Percentiles rank a stretch among this genome's conserved stretches.
Evolutionary conservation across 2,797 vertebrate species (phyloP).

Genomic region (Hemibagrus guttatus): DNA sequence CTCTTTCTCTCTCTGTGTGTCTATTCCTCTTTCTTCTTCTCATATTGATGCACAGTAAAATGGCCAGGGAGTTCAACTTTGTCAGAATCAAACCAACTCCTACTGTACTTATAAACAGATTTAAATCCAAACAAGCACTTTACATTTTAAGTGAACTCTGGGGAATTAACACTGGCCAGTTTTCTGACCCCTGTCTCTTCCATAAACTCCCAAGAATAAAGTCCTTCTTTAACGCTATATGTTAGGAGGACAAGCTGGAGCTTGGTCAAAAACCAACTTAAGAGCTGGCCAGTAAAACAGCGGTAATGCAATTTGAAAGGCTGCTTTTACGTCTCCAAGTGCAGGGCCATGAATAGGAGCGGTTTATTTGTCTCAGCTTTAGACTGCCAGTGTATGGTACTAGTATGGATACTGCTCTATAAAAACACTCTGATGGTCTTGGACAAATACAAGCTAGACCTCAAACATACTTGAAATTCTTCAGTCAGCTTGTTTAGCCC

Average conservation of each 20-base stretch:
- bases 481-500: constrained; percentile 4
- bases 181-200: constrained; percentile 19
- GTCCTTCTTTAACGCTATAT: constrained; percentile 5
- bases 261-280: constrained; percentile 65
- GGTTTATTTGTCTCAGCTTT: constrained; percentile 14
- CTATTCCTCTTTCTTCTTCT: not conserved
- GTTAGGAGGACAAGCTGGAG: constrained; percentile 45
- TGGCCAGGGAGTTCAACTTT: not conserved
- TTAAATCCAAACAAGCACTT: not conserved
- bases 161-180: not conserved
- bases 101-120: not conserved
- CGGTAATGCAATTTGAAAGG: constrained; percentile 69
- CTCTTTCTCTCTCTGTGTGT: not conserved
- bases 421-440: constrained; percentile 30
- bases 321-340: constrained; percentile 64
- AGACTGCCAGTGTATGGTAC: not conserved
- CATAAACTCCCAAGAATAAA: not conserved
- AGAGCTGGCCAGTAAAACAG: constrained; percentile 73
- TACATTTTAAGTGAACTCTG: not conserved
- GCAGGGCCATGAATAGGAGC: constrained; percentile 59
- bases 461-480: constrained; percentile 16
- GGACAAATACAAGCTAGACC: not conserved
- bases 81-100: not conserved
- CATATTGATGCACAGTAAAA: constrained; percentile 1
- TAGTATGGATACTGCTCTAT: constrained; percentile 35